Evolutionary conservation across 2,888 invertebrate genomes (phyloP).

Genomic region (Anthrax anthrax): DNA sequence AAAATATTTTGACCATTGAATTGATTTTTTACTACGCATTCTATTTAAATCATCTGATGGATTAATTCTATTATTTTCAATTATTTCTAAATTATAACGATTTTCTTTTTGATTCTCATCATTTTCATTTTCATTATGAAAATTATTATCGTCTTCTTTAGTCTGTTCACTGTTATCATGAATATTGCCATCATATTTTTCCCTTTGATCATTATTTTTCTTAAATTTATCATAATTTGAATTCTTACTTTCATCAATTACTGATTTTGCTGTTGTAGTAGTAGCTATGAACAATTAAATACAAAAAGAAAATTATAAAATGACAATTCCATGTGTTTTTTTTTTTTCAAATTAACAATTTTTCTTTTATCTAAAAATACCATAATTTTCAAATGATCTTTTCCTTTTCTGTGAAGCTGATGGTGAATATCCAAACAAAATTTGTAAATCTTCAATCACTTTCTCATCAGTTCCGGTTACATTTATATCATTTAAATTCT

Average conservation of each 20-base stretch:
- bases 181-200: slow-evolving; percentile 22
- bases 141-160: slow-evolving; percentile 22
- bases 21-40: slow-evolving; percentile 58
- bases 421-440: slow-evolving; percentile 49
- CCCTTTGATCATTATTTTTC: slow-evolving; percentile 21
- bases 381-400: slow-evolving; percentile 23
- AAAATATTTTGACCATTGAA: slow-evolving; percentile 79
- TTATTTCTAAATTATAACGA: slow-evolving; percentile 18
- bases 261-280: too few relatives aligned
- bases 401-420: slow-evolving; percentile 39
- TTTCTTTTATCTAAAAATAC: too few relatives aligned
- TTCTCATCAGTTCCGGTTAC: slow-evolving; percentile 49
- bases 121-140: slow-evolving; percentile 26
- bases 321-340: too few relatives aligned
- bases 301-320: not conserved
- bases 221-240: slow-evolving; percentile 23
- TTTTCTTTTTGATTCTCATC: slow-evolving; percentile 31
- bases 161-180: slow-evolving; percentile 31
- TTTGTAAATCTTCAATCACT: slow-evolving; percentile 52
- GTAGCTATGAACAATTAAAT: too few relatives aligned
- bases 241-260: slow-evolving; percentile 1
- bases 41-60: slow-evolving; percentile 37
- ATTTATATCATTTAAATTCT: not conserved
- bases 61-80: slow-evolving; percentile 18
- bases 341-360: too few relatives aligned